These are phyloP conservation scores for Cyprinodon tularosa DNA, from an alignment of 2,113 vertebrate genomes.

Conservation along the genomic window DNA sequence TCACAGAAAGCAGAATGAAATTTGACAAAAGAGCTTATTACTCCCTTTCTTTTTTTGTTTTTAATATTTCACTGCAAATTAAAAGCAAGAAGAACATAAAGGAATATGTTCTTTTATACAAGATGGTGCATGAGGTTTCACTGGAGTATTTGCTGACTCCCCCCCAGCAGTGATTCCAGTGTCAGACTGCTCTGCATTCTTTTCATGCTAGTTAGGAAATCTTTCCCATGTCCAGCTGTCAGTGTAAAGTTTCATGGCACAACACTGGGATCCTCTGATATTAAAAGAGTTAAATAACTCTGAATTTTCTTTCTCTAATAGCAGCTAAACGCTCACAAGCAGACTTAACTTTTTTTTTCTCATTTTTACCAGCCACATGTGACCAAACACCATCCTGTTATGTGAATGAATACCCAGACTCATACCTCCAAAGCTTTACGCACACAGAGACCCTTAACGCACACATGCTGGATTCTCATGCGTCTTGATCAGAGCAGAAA, in stretches of 20 bases:
- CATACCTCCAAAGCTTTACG: conserved; percentile 62
- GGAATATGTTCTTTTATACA: no score
- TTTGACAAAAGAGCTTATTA: no score
- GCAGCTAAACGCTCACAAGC: background rate
- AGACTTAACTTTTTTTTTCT: background rate
- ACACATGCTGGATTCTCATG: conserved; percentile 59
- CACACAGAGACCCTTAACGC: conserved; percentile 29
- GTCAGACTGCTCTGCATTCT: conserved; percentile 26
- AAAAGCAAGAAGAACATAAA: background rate
- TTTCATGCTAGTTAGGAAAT: conserved; percentile 44
- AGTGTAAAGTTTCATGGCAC: conserved; percentile 42
- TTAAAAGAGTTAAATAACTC: conserved; percentile 12
- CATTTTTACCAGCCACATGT: background rate
- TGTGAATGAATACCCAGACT: background rate
- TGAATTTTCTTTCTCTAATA: background rate
- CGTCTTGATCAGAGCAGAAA: conserved; percentile 5
- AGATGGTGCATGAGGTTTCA: background rate
- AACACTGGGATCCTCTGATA: conserved; percentile 18
- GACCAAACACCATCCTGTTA: background rate
- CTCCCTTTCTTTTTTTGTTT: no score
- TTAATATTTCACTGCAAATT: background rate
- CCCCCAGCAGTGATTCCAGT: background rate
- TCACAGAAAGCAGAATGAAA: no score
- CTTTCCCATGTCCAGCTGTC: conserved; percentile 12
- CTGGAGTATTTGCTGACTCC: background rate